Conservation (phyloP, 2,797 vertebrate species). For the Pterois miles region DNA sequence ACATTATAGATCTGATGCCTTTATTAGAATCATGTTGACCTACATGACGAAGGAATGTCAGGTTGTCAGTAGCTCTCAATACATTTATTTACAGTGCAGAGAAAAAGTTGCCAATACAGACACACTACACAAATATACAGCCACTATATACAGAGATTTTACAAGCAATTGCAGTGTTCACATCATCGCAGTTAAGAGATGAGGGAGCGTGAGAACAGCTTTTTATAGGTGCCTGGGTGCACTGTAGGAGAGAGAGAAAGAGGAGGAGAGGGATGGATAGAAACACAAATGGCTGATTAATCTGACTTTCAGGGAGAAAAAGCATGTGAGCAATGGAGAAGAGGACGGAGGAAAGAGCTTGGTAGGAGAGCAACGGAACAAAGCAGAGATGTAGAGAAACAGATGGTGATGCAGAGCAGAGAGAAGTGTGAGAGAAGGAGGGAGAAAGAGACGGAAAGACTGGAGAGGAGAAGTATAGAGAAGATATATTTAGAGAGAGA, state of each 20-base stretch:
- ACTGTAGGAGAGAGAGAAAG: constrained; percentile 6
- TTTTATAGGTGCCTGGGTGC: constrained; percentile 12
- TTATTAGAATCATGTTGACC: neutral
- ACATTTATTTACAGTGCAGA: neutral
- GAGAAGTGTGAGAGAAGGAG: constrained; percentile 69
- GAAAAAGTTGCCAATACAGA: neutral
- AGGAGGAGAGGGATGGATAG: constrained; percentile 1
- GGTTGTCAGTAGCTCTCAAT: neutral
- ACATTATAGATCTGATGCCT: neutral
- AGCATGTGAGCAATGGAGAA: constrained; percentile 3
- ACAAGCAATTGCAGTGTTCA: neutral
- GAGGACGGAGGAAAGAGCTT: constrained; percentile 21
- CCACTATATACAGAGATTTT: neutral
- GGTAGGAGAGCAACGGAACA: constrained; percentile 41
- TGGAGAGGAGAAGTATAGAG: constrained; percentile 63
- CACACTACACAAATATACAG: too few relatives aligned
- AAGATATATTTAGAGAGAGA: constrained; percentile 68
- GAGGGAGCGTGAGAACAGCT: constrained; percentile 23
- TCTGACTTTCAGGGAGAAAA: constrained; percentile 34
- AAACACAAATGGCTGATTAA: constrained; percentile 36
- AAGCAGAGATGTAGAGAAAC: constrained; percentile 61
- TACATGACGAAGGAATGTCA: neutral
- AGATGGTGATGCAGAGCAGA: constrained; percentile 64
- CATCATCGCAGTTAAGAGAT: constrained; percentile 21
- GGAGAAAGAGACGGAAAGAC: constrained; percentile 64